A percentile compares a stretch with the other conserved stretches of the same genome.
Conservation (phyloP, 2,113 vertebrate genomes). For the Platanista minor region DNA sequence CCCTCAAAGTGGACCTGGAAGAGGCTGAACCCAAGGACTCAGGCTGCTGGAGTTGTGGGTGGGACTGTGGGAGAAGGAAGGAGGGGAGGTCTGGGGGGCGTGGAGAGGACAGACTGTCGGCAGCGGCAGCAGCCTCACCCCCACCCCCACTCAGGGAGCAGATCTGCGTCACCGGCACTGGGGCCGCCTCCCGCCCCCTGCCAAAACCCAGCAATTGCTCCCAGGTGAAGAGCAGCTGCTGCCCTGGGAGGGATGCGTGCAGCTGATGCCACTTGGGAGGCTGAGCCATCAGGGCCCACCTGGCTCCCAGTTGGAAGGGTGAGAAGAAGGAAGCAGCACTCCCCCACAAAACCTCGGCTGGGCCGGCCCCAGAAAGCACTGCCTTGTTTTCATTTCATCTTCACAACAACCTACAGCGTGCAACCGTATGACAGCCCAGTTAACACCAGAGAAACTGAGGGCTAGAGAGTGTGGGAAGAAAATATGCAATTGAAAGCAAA, state of each 20-base stretch:
- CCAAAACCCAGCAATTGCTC: background rate
- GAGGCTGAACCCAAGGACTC: background rate
- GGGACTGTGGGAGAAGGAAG: background rate
- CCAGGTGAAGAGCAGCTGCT: background rate
- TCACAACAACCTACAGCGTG: background rate
- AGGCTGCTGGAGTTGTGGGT: background rate
- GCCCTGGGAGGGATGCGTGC: background rate
- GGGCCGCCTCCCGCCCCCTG: background rate
- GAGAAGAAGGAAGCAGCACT: background rate
- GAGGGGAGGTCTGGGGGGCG: too few species aligned
- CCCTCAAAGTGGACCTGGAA: background rate
- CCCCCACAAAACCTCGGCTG: background rate
- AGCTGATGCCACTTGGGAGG: background rate
- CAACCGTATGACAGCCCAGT: background rate
- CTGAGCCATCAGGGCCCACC: background rate
- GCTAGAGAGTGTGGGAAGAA: background rate
- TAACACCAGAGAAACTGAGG: background rate
- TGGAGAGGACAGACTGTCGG: background rate
- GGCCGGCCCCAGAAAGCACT: background rate
- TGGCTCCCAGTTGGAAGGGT: background rate
- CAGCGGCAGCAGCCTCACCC: background rate
- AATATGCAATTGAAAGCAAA: background rate
- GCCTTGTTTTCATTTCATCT: background rate
- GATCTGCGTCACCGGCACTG: fast-evolving
- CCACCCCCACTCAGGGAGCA: background rate